Evolutionary conservation across 37 sponge, comb jelly and placozoan genomes (phyloP).

Genomic region (Theonella swinhoei): DNA sequence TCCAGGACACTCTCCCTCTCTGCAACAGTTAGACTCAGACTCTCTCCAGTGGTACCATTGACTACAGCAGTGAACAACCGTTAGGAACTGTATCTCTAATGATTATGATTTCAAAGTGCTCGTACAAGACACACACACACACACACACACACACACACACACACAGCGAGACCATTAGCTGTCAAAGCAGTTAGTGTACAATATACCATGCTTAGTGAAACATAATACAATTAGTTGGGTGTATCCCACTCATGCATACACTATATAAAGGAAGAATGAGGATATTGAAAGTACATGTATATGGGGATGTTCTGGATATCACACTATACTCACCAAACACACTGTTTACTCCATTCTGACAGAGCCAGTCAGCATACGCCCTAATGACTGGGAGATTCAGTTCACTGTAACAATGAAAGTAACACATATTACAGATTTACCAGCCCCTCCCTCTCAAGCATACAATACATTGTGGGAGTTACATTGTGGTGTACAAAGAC

Average conservation of each 20-base stretch:
- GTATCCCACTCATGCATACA: not conserved
- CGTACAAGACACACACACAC: not conserved
- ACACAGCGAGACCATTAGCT: no score
- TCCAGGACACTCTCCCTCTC: constrained; percentile 76
- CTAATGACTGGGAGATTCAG: constrained; percentile 62
- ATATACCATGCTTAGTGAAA: not conserved
- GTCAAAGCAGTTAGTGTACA: not conserved
- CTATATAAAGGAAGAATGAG: no score
- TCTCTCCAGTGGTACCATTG: constrained; percentile 85
- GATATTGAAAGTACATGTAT: no score
- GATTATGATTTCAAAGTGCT: not conserved
- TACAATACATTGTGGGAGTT: no score
- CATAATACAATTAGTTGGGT: not conserved
- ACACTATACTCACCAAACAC: constrained; percentile 87
- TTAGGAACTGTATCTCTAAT: not conserved
- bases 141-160: not conserved
- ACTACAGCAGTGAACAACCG: constrained; percentile 34
- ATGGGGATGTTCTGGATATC: no score
- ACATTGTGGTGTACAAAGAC: no score
- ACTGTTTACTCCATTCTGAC: constrained; percentile 42
- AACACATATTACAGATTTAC: no score
- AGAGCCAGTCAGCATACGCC: constrained; percentile 55
- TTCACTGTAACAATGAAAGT: constrained; percentile 39
- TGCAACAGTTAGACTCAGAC: constrained; percentile 63
- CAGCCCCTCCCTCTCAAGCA: no score